Evolutionary conservation across 2,797 vertebrate species (phyloP).

Genomic region (Sebastiscus tertius): DNA sequence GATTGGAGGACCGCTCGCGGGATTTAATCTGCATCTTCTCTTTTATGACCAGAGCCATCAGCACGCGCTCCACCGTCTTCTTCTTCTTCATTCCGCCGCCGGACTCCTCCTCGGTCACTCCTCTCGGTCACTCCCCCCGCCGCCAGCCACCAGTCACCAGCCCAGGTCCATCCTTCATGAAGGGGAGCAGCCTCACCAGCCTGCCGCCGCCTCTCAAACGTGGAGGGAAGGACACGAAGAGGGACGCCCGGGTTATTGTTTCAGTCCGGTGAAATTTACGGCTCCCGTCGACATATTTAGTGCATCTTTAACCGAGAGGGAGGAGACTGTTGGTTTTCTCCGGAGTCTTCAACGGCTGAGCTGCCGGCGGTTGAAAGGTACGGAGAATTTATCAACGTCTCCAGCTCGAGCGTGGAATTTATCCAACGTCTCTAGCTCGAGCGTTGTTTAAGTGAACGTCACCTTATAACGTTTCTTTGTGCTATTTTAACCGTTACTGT

Average conservation of each 20-base stretch:
- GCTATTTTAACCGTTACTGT: not conserved
- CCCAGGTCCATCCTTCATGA: conserved; percentile 53
- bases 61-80: conserved; percentile 9
- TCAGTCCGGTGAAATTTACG: conserved; percentile 20
- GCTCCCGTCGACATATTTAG: conserved; percentile 29
- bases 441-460: not conserved
- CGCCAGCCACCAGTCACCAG: not conserved
- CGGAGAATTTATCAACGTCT: not conserved
- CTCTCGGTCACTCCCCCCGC: conserved; percentile 37
- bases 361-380: conserved; percentile 55
- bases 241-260: conserved; percentile 53
- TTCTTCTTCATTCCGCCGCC: conserved; percentile 39
- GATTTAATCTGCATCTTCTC: conserved; percentile 46
- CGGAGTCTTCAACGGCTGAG: not conserved
- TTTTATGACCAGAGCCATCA: not conserved
- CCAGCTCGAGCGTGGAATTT: not conserved
- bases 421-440: not conserved
- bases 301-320: not conserved
- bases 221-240: conserved; percentile 51
- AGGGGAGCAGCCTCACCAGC: conserved; percentile 34
- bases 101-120: conserved; percentile 29
- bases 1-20: conserved; percentile 64
- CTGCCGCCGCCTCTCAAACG: conserved; percentile 44
- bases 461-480: not conserved
- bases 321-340: conserved; percentile 24